Conservation (phyloP, 2,113 vertebrate genomes). For the Notothenia coriiceps region DNA sequence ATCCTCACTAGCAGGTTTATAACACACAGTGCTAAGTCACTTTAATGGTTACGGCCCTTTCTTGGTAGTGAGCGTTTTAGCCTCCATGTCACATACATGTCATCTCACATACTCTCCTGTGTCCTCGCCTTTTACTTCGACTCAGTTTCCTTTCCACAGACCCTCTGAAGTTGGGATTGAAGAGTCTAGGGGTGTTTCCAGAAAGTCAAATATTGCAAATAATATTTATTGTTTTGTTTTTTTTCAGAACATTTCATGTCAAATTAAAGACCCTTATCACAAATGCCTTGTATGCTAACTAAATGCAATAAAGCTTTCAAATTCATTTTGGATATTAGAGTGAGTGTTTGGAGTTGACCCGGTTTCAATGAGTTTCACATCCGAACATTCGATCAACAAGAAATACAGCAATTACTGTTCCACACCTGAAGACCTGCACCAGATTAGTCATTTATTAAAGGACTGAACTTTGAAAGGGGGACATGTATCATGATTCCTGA, state of each 20-base stretch:
- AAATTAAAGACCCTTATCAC: conserved; percentile 51
- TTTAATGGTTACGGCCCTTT: conserved; percentile 21
- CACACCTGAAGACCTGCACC: neutral
- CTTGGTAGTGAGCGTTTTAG: conserved; percentile 14
- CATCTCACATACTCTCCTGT: neutral
- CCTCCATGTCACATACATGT: conserved; percentile 5
- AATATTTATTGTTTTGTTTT: conserved; percentile 69
- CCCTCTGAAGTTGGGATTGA: conserved; percentile 37
- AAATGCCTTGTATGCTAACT: conserved; percentile 72
- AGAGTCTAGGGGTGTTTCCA: conserved; percentile 36
- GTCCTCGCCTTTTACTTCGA: conserved; percentile 12
- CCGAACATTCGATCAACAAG: neutral
- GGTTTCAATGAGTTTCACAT: conserved; percentile 3
- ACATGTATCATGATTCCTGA: neutral
- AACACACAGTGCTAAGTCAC: conserved; percentile 39
- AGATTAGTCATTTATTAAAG: neutral
- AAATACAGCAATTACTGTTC: neutral
- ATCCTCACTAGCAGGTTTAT: conserved; percentile 13
- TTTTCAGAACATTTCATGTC: conserved; percentile 70
- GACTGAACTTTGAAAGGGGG: neutral
- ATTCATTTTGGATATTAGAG: conserved; percentile 9
- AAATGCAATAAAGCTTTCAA: conserved; percentile 78
- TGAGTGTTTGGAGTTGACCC: conserved; percentile 3
- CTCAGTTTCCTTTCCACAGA: conserved; percentile 31
- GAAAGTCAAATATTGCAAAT: conserved; percentile 40